Evolutionary conservation across 2,113 vertebrate genomes (phyloP).

Genomic region (Periophthalmodon schlosseri): DNA sequence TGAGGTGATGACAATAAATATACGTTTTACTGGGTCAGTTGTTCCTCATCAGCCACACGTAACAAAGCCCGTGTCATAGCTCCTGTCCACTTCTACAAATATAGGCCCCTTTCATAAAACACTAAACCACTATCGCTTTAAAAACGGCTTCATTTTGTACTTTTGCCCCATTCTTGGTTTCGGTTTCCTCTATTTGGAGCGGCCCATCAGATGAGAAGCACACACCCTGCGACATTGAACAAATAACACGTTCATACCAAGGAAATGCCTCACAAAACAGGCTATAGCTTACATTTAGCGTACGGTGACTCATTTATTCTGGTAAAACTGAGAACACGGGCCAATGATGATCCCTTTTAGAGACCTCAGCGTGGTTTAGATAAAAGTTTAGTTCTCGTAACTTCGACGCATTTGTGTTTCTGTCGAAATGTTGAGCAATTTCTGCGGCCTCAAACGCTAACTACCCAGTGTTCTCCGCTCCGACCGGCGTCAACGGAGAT

Average conservation of each 20-base stretch:
- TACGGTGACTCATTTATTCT: constrained; percentile 54
- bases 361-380: too few relatives aligned
- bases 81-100: neutral
- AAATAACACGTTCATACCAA: constrained; percentile 41
- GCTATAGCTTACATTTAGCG: constrained; percentile 4
- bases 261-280: constrained; percentile 46
- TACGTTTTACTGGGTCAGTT: neutral
- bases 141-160: neutral
- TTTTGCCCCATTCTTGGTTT: neutral
- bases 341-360: neutral
- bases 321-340: neutral
- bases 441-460: constrained; percentile 33
- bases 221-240: constrained; percentile 13
- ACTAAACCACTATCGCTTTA: neutral
- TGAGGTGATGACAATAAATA: neutral
- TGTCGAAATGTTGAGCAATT: constrained; percentile 22
- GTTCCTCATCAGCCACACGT: neutral
- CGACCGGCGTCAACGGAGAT: neutral
- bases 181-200: constrained; percentile 1
- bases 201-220: neutral
- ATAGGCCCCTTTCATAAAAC: neutral
- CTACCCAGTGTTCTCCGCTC: neutral
- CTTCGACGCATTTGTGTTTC: neutral
- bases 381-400: neutral
- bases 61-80: constrained; percentile 6